Conservation (phyloP, 2,888 invertebrate species). For the Cryptops parisi region DNA sequence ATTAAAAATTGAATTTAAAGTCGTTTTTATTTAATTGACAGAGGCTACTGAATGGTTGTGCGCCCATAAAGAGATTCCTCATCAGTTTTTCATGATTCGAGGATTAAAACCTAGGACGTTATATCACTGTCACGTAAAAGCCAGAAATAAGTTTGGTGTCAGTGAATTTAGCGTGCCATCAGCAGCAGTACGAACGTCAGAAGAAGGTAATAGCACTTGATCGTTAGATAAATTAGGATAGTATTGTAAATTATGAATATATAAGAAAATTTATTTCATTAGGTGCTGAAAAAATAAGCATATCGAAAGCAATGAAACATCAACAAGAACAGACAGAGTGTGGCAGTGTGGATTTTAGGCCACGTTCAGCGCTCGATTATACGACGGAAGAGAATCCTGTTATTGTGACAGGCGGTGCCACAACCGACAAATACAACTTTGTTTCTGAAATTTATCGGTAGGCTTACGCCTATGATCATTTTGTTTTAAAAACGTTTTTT, state of each 20-base stretch:
- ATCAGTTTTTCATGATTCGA: slow-evolving; percentile 75
- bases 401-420: slow-evolving; percentile 47
- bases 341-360: slow-evolving; percentile 45
- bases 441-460: slow-evolving; percentile 75
- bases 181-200: slow-evolving; percentile 49
- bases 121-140: slow-evolving; percentile 79
- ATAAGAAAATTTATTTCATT: background rate
- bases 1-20: too few species aligned
- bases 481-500: too few species aligned
- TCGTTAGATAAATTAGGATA: background rate
- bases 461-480: too few species aligned
- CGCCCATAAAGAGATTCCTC: slow-evolving; percentile 74
- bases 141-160: slow-evolving; percentile 84
- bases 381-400: slow-evolving; percentile 55
- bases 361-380: slow-evolving; percentile 49
- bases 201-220: background rate
- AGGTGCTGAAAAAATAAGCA: slow-evolving; percentile 54
- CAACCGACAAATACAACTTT: slow-evolving; percentile 60
- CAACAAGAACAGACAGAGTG: slow-evolving; percentile 72
- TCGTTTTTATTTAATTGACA: background rate
- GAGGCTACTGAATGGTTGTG: slow-evolving; percentile 59
- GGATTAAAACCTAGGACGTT: slow-evolving; percentile 61
- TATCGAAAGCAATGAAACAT: slow-evolving; percentile 68
- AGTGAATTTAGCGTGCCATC: slow-evolving; percentile 78
- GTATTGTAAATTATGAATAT: background rate